Percentiles rank a stretch among this genome's conserved stretches.
Conservation (phyloP, 2,888 invertebrate genomes). For the Melanophora roralis region DNA sequence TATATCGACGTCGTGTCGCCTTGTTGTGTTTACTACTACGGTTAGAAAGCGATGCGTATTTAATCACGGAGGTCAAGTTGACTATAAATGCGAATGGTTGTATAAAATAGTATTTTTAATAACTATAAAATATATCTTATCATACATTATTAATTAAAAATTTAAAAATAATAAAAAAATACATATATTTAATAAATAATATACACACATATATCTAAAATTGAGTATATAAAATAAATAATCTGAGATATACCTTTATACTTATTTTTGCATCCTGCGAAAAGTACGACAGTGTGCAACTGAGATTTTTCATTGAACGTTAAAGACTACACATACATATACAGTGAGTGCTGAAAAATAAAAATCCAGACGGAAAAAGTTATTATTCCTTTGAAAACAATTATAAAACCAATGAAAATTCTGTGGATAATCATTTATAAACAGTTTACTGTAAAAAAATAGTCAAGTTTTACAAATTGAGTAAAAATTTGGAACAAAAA, state of each 20-base stretch:
- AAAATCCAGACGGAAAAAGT: conserved; percentile 48
- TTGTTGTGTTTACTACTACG: background rate
- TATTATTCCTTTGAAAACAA: conserved; percentile 20
- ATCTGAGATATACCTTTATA: background rate
- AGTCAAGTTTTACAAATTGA: conserved; percentile 27
- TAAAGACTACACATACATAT: conserved; percentile 50
- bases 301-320: conserved; percentile 61
- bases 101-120: background rate
- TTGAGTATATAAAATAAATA: no score
- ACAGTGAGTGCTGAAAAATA: conserved; percentile 43
- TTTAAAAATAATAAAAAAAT: background rate
- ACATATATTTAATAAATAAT: background rate
- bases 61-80: background rate
- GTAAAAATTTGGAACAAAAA: conserved; percentile 19
- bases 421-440: background rate
- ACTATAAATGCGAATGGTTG: background rate
- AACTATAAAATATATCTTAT: no score
- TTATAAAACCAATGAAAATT: conserved; percentile 18
- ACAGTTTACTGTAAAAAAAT: background rate
- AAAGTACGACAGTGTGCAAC: conserved; percentile 20
- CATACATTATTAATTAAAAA: background rate
- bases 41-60: background rate
- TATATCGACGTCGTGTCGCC: no score
- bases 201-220: no score
- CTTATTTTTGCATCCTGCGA: background rate